These are phyloP conservation scores for Cavia aperea DNA, from an alignment of 2,113 vertebrate species.

Conservation along the genomic window DNA sequence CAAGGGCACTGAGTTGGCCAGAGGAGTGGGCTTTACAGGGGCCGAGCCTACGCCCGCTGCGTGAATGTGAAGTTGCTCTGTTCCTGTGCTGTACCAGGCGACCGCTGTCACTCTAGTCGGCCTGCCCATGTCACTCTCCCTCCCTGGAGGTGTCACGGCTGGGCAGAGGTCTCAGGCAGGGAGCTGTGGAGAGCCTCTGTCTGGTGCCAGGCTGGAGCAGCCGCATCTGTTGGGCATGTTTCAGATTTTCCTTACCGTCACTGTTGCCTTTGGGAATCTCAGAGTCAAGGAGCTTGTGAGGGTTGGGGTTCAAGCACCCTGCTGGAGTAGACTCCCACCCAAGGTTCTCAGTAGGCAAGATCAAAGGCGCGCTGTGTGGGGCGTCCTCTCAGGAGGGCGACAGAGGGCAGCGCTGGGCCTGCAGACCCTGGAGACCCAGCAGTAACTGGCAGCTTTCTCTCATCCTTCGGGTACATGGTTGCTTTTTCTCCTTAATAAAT, in stretches of 20 bases:
- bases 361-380: not conserved
- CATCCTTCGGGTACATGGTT: not conserved
- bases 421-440: not conserved
- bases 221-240: not conserved
- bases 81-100: not conserved
- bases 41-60: fast-evolving
- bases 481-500: not conserved
- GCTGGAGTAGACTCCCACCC: not conserved
- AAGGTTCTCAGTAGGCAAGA: not conserved
- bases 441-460: not conserved
- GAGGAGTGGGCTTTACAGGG: not conserved
- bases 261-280: not conserved
- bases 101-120: not conserved
- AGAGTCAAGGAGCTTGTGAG: not conserved
- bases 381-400: not conserved
- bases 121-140: not conserved
- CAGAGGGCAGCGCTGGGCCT: not conserved
- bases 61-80: not conserved
- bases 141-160: not conserved
- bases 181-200: not conserved
- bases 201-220: not conserved
- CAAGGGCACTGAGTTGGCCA: not conserved
- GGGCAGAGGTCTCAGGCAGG: not conserved
- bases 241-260: not conserved
- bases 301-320: not conserved